These are phyloP conservation scores for Otolemur garnettii DNA, from an alignment of 2,113 vertebrate genomes.

Conservation along the genomic window DNA sequence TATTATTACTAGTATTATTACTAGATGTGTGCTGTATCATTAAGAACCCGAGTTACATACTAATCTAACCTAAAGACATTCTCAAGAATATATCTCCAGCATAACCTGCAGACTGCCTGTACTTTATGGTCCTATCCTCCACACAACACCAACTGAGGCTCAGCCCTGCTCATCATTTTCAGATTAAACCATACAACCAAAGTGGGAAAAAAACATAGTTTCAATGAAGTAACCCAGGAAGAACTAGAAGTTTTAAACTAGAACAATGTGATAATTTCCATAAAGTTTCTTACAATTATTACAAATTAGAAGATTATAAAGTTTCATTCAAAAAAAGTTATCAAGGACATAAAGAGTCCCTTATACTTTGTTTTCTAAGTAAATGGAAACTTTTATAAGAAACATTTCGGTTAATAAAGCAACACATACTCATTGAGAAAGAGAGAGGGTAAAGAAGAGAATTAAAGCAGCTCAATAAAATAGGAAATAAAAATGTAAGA, in stretches of 20 bases:
- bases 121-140: background rate
- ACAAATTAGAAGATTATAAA: background rate
- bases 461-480: background rate
- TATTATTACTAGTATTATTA: no score
- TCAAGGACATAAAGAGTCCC: background rate
- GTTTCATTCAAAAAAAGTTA: background rate
- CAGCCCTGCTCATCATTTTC: background rate
- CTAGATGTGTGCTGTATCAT: no score
- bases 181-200: background rate
- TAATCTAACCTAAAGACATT: no score
- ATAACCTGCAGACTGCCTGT: no score
- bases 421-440: background rate
- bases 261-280: background rate
- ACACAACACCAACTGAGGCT: rapidly evolving
- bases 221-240: background rate
- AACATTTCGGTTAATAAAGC: background rate
- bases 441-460: background rate
- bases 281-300: background rate
- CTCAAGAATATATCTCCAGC: no score
- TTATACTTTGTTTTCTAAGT: background rate
- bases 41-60: no score
- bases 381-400: background rate
- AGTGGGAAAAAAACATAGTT: background rate
- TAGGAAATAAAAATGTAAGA: background rate
- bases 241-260: background rate